Percentiles rank a stretch among this genome's conserved stretches.
Evolutionary conservation across 1,140 invertebrate genomes (phyloP).

Genomic region (Belonocnema kinseyi): DNA sequence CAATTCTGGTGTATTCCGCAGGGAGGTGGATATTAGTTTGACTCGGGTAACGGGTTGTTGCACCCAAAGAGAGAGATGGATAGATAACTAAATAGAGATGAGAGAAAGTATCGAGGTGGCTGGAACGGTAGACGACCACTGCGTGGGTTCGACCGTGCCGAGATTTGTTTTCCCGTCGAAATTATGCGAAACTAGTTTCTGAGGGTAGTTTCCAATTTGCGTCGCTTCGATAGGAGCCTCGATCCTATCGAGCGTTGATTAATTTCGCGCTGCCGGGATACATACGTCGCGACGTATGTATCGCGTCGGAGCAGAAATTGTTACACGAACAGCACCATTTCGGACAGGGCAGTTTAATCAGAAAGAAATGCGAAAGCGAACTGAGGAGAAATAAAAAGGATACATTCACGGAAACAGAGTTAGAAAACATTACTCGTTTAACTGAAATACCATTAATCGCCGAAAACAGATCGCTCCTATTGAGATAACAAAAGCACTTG

Average conservation of each 20-base stretch:
- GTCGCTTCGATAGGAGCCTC: conserved; percentile 53
- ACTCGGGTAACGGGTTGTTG: conserved; percentile 9
- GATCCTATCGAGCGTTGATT: conserved; percentile 60
- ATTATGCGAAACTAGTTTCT: conserved; percentile 68
- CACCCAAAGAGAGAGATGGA: not conserved
- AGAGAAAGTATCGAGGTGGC: conserved; percentile 25
- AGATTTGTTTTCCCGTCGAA: conserved; percentile 65
- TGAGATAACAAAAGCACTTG: conserved; percentile 56
- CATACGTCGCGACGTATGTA: too few species aligned
- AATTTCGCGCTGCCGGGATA: conserved; percentile 57
- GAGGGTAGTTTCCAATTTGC: conserved; percentile 68
- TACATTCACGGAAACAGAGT: conserved; percentile 60
- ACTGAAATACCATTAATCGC: conserved; percentile 59
- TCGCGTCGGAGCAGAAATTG: conserved; percentile 54
- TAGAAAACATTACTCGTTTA: conserved; percentile 39
- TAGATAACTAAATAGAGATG: conserved; percentile 26
- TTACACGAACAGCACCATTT: conserved; percentile 43
- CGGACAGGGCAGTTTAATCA: conserved; percentile 56
- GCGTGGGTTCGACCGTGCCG: conserved; percentile 6
- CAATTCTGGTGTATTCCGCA: conserved; percentile 5
- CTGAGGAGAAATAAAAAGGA: conserved; percentile 12
- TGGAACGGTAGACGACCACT: not conserved
- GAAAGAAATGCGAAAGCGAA: conserved; percentile 60
- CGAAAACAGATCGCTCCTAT: conserved; percentile 57
- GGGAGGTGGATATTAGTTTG: conserved; percentile 29